Evolutionary conservation across 2,888 invertebrate genomes (phyloP).

Genomic region (Gari tellinella): DNA sequence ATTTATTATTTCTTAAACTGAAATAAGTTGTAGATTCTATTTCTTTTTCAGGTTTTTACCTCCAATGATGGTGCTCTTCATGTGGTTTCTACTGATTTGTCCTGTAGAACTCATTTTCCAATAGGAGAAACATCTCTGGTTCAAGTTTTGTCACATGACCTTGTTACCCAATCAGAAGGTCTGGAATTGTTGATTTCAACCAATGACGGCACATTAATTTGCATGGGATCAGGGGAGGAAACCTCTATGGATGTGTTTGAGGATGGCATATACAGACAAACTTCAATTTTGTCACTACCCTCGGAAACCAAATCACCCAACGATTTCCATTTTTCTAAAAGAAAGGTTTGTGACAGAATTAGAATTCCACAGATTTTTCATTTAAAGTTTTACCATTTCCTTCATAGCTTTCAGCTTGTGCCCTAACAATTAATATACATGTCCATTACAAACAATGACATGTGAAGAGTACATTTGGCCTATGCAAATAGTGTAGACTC

Average conservation of each 20-base stretch:
- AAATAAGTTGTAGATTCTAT: neutral
- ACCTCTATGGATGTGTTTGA: constrained; percentile 19
- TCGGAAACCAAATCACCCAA: constrained; percentile 68
- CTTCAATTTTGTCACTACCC: constrained; percentile 42
- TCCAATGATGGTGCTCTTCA: constrained; percentile 78
- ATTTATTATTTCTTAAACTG: too few species aligned
- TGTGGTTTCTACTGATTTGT: constrained; percentile 75
- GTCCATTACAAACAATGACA: too few species aligned
- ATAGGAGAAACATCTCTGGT: constrained; percentile 80
- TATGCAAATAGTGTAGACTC: too few species aligned
- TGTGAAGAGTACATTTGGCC: too few species aligned
- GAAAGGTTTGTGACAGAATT: constrained; percentile 61
- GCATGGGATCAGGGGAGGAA: constrained; percentile 72
- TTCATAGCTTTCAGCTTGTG: too few species aligned
- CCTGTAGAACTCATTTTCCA: constrained; percentile 73
- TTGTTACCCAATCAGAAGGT: constrained; percentile 74
- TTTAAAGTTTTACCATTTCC: too few species aligned
- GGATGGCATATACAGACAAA: constrained; percentile 48
- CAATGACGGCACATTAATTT: constrained; percentile 80
- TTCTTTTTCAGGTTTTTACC: constrained; percentile 65
- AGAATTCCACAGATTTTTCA: too few species aligned
- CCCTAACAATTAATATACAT: too few species aligned
- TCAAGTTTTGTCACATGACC: constrained; percentile 77
- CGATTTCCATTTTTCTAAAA: constrained; percentile 68
- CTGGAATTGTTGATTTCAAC: constrained; percentile 79